Evolutionary conservation across 1,140 invertebrate species (phyloP).

Genomic region (Catajapyx aquilonaris): DNA sequence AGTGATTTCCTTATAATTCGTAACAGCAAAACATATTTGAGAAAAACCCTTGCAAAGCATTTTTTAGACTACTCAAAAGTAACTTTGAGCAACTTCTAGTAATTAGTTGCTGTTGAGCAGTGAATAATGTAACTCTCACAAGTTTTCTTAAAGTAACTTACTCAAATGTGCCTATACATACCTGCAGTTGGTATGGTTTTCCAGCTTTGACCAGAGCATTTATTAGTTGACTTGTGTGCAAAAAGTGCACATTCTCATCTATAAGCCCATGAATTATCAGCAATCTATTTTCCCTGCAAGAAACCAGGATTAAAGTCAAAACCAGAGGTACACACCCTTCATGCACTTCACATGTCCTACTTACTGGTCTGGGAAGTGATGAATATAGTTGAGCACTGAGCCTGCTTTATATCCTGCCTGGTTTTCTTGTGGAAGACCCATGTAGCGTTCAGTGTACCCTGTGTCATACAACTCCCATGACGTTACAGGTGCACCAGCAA

Average conservation of each 20-base stretch:
- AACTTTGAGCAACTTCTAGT: no score
- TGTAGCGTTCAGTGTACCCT: slow-evolving; percentile 93
- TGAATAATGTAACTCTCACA: no score
- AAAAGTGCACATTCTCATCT: slow-evolving; percentile 99
- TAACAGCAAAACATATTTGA: no score
- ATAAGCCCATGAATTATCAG: slow-evolving; percentile 95
- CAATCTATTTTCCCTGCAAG: slow-evolving; percentile 62
- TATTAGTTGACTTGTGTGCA: slow-evolving; percentile 79
- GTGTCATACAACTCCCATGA: slow-evolving; percentile 89
- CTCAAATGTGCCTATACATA: no score
- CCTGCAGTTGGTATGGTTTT: slow-evolving; percentile 76
- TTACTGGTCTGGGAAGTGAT: slow-evolving; percentile 77
- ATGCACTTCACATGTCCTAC: slow-evolving; percentile 15
- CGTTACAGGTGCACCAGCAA: slow-evolving; percentile 92
- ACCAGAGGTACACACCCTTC: background rate
- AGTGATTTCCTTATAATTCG: no score
- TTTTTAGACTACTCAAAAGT: no score
- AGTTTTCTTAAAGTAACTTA: no score
- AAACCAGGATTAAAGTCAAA: slow-evolving; percentile 11
- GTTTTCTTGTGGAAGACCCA: slow-evolving; percentile 76
- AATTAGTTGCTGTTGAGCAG: no score
- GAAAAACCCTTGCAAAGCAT: no score
- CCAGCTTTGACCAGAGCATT: slow-evolving; percentile 73
- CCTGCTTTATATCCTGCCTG: slow-evolving; percentile 52
- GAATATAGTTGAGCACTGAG: slow-evolving; percentile 53